Percentiles rank a stretch among this genome's conserved stretches.
Conservation (phyloP, 2,113 vertebrate genomes). For the Actenoides hombroni region DNA sequence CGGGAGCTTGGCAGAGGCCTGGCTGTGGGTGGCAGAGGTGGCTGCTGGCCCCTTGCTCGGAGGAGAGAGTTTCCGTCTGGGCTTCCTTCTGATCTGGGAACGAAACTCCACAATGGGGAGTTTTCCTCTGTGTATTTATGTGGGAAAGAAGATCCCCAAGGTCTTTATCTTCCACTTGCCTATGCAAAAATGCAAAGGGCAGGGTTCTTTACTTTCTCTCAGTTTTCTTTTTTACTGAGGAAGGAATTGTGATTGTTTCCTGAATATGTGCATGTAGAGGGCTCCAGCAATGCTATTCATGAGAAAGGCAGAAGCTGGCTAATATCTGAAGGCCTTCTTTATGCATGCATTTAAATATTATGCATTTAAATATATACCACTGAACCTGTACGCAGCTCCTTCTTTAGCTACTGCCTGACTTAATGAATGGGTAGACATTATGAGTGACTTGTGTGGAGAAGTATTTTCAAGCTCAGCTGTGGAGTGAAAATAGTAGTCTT, state of each 20-base stretch:
- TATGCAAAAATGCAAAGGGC: background rate
- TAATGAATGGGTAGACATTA: background rate
- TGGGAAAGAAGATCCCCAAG: background rate
- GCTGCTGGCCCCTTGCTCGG: background rate
- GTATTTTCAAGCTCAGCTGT: background rate
- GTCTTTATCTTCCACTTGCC: background rate
- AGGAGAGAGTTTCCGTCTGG: background rate
- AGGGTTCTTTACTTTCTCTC: background rate
- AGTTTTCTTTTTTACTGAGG: background rate
- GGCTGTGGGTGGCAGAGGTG: background rate
- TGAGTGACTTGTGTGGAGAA: background rate
- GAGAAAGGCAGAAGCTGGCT: background rate
- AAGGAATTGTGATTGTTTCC: background rate
- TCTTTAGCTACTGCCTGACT: background rate
- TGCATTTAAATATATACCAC: background rate
- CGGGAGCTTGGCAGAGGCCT: accelerated
- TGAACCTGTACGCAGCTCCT: background rate
- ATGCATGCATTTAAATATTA: background rate
- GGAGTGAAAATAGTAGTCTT: background rate
- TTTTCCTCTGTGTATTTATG: background rate
- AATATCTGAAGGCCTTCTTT: background rate
- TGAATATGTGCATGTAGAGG: background rate
- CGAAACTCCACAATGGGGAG: background rate
- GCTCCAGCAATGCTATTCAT: background rate
- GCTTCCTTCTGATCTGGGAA: background rate